Evolutionary conservation across 2,888 invertebrate genomes (phyloP).

Genomic region (Strigamia crassipes): DNA sequence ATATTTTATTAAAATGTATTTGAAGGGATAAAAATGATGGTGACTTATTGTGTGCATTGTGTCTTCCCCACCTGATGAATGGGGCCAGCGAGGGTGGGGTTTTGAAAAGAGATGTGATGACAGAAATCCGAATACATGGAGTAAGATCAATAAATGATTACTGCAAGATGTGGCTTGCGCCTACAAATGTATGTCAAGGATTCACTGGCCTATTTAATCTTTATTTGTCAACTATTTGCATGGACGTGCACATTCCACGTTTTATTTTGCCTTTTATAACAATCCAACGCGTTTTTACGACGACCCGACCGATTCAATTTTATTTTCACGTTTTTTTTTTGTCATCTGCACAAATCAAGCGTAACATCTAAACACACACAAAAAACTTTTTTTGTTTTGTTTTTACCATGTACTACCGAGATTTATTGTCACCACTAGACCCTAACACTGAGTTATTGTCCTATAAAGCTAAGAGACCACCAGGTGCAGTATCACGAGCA

Average conservation of each 20-base stretch:
- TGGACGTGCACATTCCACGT: too few species aligned
- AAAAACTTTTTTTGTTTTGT: not conserved
- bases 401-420: not conserved
- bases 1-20: slow-evolving; percentile 2
- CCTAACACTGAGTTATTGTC: slow-evolving; percentile 4
- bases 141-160: slow-evolving; percentile 18
- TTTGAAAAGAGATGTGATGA: slow-evolving; percentile 31
- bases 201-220: not conserved
- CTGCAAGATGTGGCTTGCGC: not conserved
- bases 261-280: not conserved
- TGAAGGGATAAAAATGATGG: not conserved
- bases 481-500: slow-evolving; percentile 27
- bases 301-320: not conserved
- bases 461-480: not conserved
- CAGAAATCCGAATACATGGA: slow-evolving; percentile 14
- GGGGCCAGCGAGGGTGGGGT: slow-evolving; percentile 34
- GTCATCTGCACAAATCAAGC: not conserved
- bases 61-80: slow-evolving; percentile 37
- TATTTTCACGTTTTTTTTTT: not conserved
- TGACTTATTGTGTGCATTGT: slow-evolving; percentile 4
- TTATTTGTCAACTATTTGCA: not conserved
- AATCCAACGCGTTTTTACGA: not conserved
- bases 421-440: slow-evolving; percentile 12
- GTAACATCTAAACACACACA: not conserved
- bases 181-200: slow-evolving; percentile 4